These are phyloP conservation scores for Idaea dimidiata DNA, from an alignment of 2,888 invertebrate genomes.

Conservation along the genomic window DNA sequence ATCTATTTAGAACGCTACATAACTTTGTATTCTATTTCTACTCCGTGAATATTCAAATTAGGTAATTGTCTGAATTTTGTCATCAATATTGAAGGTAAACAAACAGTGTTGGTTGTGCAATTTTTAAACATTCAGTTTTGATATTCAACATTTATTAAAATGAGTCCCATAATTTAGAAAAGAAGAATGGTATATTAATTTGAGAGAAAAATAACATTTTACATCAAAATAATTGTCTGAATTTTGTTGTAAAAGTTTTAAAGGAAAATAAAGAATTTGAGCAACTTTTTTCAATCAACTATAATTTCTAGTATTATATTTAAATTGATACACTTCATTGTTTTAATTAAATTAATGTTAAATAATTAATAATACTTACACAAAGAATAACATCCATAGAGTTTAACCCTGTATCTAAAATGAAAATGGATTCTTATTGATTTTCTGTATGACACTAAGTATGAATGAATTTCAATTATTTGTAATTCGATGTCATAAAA, in stretches of 20 bases:
- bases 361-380: neutral
- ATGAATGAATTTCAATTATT: neutral
- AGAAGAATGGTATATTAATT: too few relatives aligned
- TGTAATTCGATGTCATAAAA: neutral
- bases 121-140: neutral
- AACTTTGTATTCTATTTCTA: neutral
- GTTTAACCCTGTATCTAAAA: neutral
- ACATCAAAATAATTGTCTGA: too few relatives aligned
- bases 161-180: too few relatives aligned
- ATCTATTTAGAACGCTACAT: neutral
- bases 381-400: neutral
- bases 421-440: neutral
- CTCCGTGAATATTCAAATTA: neutral
- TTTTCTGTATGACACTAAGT: neutral
- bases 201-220: too few relatives aligned
- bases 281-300: neutral
- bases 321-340: too few relatives aligned
- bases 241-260: too few relatives aligned
- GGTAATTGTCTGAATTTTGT: neutral
- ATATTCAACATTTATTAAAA: neutral
- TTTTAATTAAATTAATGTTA: neutral
- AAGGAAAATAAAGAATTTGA: neutral
- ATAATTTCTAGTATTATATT: too few relatives aligned
- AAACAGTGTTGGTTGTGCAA: neutral
- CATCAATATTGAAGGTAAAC: neutral